A percentile compares a stretch with the other conserved stretches of the same genome.
Conservation (phyloP, 1,140 invertebrate genomes). For the Druon quercuslanigerum region DNA sequence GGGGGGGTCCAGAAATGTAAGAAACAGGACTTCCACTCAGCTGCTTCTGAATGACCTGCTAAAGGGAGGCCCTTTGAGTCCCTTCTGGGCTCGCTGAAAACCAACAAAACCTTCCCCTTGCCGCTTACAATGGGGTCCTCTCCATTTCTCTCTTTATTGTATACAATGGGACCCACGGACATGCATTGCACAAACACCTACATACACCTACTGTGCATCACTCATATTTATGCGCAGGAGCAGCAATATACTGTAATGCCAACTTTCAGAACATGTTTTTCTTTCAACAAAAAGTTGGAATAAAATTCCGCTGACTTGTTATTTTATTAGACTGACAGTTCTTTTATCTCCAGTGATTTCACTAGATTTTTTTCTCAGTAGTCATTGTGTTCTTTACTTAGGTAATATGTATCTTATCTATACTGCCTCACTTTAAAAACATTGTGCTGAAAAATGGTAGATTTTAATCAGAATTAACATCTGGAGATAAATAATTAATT, state of each 20-base stretch:
- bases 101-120: constrained; percentile 63
- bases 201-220: constrained; percentile 34
- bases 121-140: constrained; percentile 45
- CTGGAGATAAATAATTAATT: constrained; percentile 13
- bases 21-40: constrained; percentile 69
- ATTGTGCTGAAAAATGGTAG: too few species aligned
- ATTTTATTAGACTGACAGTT: neutral
- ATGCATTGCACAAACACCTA: constrained; percentile 38
- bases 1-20: constrained; percentile 38
- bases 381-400: too few species aligned
- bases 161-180: constrained; percentile 7
- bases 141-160: constrained; percentile 46
- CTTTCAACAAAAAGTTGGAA: neutral
- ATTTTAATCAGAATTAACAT: neutral
- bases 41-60: constrained; percentile 61
- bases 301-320: neutral
- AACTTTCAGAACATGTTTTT: constrained; percentile 2
- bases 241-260: neutral
- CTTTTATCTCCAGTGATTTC: neutral
- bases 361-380: neutral
- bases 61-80: constrained; percentile 43
- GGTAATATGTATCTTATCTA: too few species aligned
- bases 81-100: constrained; percentile 56
- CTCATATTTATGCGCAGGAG: neutral
- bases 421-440: too few species aligned